Conservation (phyloP, 2,888 invertebrate species). For the Phaedon cochleariae region DNA sequence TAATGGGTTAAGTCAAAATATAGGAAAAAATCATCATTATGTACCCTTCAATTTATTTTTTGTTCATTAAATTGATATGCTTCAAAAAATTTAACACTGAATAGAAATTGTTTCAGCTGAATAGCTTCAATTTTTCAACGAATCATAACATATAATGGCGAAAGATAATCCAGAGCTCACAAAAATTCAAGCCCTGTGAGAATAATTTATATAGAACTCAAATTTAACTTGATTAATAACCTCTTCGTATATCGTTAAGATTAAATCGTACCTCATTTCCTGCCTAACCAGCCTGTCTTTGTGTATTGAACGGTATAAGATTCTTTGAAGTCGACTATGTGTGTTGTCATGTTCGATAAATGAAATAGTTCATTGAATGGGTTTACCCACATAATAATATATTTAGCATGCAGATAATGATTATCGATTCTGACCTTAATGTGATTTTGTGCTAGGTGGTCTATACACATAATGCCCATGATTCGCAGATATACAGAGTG, state of each 20-base stretch:
- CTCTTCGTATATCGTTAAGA: conserved; percentile 25
- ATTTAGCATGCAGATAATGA: not conserved
- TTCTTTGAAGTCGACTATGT: conserved; percentile 31
- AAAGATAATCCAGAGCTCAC: not conserved
- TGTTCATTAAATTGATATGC: too few species aligned
- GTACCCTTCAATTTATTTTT: too few species aligned
- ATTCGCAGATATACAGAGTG: too few species aligned
- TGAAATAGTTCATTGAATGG: conserved; percentile 16
- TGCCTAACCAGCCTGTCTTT: conserved; percentile 37
- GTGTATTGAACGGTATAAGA: conserved; percentile 30
- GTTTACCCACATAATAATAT: not conserved
- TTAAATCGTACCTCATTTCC: conserved; percentile 33
- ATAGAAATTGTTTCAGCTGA: too few species aligned
- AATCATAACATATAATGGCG: too few species aligned
- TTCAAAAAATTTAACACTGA: too few species aligned
- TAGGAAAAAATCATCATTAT: too few species aligned
- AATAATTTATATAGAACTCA: conserved; percentile 12
- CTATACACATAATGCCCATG: too few species aligned
- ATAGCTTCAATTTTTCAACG: too few species aligned
- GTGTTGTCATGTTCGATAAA: conserved; percentile 28
- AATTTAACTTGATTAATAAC: conserved; percentile 36
- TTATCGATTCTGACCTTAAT: too few species aligned
- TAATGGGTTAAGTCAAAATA: too few species aligned
- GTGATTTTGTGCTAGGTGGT: too few species aligned
- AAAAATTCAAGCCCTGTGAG: not conserved